phyloP scores from a whole-genome alignment of 2,888 invertebrate genomes.

The Caenorhabditis auriculariae region DNA sequence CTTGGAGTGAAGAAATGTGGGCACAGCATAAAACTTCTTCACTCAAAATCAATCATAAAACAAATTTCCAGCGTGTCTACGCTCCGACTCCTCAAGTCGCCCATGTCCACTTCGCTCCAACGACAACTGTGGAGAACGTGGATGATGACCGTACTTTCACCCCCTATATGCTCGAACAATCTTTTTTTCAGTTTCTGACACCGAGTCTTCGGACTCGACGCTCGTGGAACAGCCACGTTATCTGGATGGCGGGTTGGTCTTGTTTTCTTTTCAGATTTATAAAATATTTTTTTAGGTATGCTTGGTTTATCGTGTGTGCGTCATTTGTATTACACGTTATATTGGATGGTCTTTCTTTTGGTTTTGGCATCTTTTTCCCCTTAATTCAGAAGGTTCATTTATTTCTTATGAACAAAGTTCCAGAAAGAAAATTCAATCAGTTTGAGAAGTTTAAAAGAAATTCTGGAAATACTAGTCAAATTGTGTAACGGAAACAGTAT shows the following conservation, averaged over 20 bases:
- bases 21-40: too few species aligned
- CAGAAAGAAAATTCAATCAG: too few species aligned
- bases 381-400: constrained; percentile 72
- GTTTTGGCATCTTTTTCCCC: constrained; percentile 85
- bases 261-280: neutral
- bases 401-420: too few species aligned
- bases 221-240: constrained; percentile 11
- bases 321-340: constrained; percentile 86
- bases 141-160: too few species aligned
- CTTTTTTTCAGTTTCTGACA: neutral
- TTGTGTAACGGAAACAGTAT: too few species aligned
- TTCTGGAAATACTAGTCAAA: too few species aligned
- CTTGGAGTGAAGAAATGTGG: too few species aligned
- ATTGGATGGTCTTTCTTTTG: constrained; percentile 88
- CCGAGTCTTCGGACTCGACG: neutral
- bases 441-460: too few species aligned
- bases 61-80: too few species aligned
- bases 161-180: too few species aligned
- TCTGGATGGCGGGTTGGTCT: constrained; percentile 19
- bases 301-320: constrained; percentile 84
- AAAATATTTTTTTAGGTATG: constrained; percentile 10
- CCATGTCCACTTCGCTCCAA: constrained; percentile 4
- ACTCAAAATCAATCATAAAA: too few species aligned
- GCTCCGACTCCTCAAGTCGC: neutral
- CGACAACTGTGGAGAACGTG: neutral